Percentiles rank a stretch among this genome's conserved stretches.
These are phyloP conservation scores for Bos taurus DNA, from an alignment of 2,113 vertebrate species.

Conservation along the genomic window DNA sequence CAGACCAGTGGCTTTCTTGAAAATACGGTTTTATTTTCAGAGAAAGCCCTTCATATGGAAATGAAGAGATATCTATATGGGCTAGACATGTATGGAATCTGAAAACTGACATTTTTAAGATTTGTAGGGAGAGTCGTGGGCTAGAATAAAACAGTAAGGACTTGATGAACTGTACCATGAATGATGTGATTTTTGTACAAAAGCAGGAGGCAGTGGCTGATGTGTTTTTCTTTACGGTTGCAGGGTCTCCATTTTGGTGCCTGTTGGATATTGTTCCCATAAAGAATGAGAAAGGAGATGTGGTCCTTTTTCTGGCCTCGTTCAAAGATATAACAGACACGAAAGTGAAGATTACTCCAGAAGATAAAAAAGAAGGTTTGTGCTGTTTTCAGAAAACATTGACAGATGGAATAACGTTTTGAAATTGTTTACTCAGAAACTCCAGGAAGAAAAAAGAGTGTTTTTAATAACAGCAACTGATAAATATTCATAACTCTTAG, in stretches of 20 bases:
- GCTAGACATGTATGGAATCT: constrained; percentile 70
- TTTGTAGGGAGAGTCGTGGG: not conserved
- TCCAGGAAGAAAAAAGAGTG: not conserved
- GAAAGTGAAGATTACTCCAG: constrained; percentile 91
- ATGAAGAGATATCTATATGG: constrained; percentile 63
- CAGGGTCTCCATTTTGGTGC: constrained; percentile 96
- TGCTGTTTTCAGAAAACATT: constrained; percentile 69
- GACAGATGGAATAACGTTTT: constrained; percentile 41
- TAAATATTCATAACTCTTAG: constrained; percentile 51
- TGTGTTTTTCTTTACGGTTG: constrained; percentile 69
- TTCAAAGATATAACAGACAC: constrained; percentile 98
- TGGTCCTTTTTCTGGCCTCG: constrained; percentile 96
- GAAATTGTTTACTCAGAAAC: constrained; percentile 46
- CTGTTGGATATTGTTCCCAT: constrained; percentile 97
- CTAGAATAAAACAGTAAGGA: not conserved
- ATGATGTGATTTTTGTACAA: not conserved
- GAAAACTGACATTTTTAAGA: constrained; percentile 68
- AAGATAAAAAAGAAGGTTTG: constrained; percentile 96
- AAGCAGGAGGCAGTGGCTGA: constrained; percentile 23
- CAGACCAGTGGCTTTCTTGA: constrained; percentile 69
- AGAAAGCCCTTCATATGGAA: constrained; percentile 55
- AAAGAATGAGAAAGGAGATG: constrained; percentile 99
- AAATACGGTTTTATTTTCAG: constrained; percentile 68
- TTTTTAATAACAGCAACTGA: constrained; percentile 46
- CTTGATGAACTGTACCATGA: not conserved